A percentile compares a stretch with the other conserved stretches of the same genome.
Conservation (phyloP, 1,140 invertebrate species). For the Caerostris darwini region DNA sequence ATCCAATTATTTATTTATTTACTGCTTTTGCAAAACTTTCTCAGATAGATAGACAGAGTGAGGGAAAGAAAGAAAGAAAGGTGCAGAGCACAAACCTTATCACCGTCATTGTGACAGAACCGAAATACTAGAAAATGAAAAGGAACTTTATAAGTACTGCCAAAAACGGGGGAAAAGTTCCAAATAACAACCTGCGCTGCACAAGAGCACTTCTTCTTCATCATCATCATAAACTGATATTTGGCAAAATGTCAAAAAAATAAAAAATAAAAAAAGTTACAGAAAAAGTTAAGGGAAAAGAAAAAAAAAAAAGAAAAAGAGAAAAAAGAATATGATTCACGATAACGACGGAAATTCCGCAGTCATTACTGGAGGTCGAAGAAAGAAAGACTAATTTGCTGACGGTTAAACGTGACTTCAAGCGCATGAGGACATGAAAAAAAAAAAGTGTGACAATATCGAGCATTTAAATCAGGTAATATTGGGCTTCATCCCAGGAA, state of each 20-base stretch:
- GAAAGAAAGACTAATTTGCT: conserved; percentile 47
- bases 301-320: neutral
- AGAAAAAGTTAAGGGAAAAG: neutral
- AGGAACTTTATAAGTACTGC: neutral
- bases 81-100: neutral
- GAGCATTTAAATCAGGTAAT: conserved; percentile 47
- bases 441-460: conserved; percentile 29
- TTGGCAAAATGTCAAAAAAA: conserved; percentile 46
- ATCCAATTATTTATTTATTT: neutral
- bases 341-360: conserved; percentile 44
- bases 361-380: conserved; percentile 38
- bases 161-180: conserved; percentile 17
- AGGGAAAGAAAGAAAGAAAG: too few relatives aligned
- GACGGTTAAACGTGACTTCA: conserved; percentile 39
- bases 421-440: neutral
- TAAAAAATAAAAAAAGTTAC: neutral
- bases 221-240: conserved; percentile 55
- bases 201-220: neutral
- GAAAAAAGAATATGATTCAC: neutral
- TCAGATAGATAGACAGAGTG: too few relatives aligned
- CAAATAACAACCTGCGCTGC: neutral
- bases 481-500: neutral
- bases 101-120: neutral
- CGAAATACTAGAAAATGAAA: neutral
- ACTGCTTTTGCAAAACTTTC: neutral